phyloP scores from a whole-genome alignment of 2,797 vertebrate genomes.

The Chiroxiphia lanceolata region DNA sequence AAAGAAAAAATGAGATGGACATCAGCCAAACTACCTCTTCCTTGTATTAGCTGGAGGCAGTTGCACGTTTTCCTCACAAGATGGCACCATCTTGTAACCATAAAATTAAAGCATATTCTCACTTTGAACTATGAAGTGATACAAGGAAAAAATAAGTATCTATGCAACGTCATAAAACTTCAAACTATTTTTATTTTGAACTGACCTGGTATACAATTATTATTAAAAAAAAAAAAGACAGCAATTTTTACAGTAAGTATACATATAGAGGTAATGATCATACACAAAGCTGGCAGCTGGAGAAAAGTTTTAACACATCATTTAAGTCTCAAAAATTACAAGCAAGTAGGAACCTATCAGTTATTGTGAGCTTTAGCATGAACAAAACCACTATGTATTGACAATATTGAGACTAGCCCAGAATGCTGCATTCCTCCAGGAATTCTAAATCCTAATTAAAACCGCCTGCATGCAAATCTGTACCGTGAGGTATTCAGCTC shows the following conservation, averaged over 20 bases:
- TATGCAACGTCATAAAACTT: neutral
- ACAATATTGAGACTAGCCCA: slow-evolving; percentile 22
- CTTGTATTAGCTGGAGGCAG: neutral
- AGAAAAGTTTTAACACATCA: neutral
- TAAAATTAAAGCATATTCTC: neutral
- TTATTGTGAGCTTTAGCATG: slow-evolving; percentile 48
- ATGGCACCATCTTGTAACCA: slow-evolving; percentile 67
- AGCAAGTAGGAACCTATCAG: neutral
- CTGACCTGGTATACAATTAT: neutral
- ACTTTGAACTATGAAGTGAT: neutral
- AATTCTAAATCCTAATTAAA: slow-evolving; percentile 76
- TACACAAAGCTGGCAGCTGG: neutral
- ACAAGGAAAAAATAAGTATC: neutral
- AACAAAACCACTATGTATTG: slow-evolving; percentile 51
- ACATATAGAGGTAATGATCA: neutral
- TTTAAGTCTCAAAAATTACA: neutral
- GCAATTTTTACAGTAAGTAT: neutral
- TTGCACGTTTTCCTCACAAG: slow-evolving; percentile 67
- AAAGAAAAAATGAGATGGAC: neutral
- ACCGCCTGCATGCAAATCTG: slow-evolving; percentile 66
- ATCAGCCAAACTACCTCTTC: neutral
- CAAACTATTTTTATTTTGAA: neutral
- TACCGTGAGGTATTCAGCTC: slow-evolving; percentile 48
- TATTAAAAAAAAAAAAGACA: fast-evolving
- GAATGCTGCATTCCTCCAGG: slow-evolving; percentile 62